A percentile compares a stretch with the other conserved stretches of the same genome.
phyloP scores from a whole-genome alignment of 2,888 invertebrate species.

The Drosophila borealis region DNA sequence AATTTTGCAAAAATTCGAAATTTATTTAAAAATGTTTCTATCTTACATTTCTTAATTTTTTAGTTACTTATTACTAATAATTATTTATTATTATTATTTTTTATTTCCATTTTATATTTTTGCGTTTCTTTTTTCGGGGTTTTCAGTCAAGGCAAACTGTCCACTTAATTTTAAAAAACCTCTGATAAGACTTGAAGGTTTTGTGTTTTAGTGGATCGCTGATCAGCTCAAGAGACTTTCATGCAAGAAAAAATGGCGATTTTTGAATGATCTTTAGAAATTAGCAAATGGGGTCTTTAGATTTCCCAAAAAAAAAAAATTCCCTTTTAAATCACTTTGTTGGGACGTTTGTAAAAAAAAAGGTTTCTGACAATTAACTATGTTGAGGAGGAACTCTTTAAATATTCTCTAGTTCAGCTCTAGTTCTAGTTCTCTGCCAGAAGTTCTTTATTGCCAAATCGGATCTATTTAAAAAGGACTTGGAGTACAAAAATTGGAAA shows the following conservation, averaged over 20 bases:
- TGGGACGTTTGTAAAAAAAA: not conserved
- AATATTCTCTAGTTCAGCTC: too few relatives aligned
- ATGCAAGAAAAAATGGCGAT: too few relatives aligned
- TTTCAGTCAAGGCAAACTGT: conserved; percentile 61
- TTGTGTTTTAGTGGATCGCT: conserved; percentile 4
- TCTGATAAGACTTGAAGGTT: conserved; percentile 34
- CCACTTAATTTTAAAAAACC: conserved; percentile 10
- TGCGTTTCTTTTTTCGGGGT: conserved; percentile 11
- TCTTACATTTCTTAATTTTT: not conserved
- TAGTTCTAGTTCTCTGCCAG: too few relatives aligned
- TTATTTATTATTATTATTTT: not conserved
- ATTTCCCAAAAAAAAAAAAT: not conserved
- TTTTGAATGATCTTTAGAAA: not conserved
- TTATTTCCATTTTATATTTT: conserved; percentile 4
- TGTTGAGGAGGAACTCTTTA: too few relatives aligned
- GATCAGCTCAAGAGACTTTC: not conserved
- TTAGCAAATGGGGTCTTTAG: not conserved
- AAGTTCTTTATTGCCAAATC: too few relatives aligned
- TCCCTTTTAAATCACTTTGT: not conserved
- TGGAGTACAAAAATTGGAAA: too few relatives aligned
- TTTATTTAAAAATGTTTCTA: too few relatives aligned
- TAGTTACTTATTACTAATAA: not conserved
- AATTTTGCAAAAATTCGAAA: not conserved
- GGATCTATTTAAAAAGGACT: too few relatives aligned
- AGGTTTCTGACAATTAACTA: not conserved